A percentile compares a stretch with the other conserved stretches of the same genome.
These are phyloP conservation scores for Tridacna gigas DNA, from an alignment of 2,888 invertebrate species.

Conservation along the genomic window DNA sequence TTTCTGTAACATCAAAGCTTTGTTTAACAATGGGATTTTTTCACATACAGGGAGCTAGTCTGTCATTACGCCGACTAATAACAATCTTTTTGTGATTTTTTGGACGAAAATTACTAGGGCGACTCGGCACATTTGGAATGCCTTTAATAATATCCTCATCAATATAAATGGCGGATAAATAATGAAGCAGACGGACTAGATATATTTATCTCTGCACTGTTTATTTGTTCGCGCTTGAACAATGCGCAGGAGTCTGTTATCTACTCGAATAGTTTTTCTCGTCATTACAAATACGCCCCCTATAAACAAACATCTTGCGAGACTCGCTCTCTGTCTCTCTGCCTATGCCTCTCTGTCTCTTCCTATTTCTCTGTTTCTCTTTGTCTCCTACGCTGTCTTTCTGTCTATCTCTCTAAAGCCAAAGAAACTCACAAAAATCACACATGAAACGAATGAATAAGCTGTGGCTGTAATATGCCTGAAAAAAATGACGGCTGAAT, in stretches of 20 bases:
- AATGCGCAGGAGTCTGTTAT: conserved; percentile 9
- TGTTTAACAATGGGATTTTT: conserved; percentile 39
- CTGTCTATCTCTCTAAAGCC: no score
- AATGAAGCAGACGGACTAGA: conserved; percentile 14
- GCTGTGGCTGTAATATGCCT: no score
- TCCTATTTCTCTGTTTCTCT: no score
- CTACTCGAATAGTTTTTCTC: neutral
- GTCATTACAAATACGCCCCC: no score
- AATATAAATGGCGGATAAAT: conserved; percentile 36
- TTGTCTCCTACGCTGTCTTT: no score
- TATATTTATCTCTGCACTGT: conserved; percentile 18
- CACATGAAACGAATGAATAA: no score
- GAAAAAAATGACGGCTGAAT: no score
- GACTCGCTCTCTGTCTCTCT: no score
- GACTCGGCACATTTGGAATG: conserved; percentile 31
- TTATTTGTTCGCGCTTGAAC: conserved; percentile 6
- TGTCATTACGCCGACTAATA: conserved; percentile 46
- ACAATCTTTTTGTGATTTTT: conserved; percentile 53
- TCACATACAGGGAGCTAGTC: conserved; percentile 12
- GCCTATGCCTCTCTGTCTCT: no score
- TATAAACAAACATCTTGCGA: no score
- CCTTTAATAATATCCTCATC: conserved; percentile 42
- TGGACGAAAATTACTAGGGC: conserved; percentile 40
- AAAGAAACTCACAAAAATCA: no score
- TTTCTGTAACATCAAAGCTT: conserved; percentile 41